Percentiles rank a stretch among this genome's conserved stretches.
phyloP scores from a whole-genome alignment of 2,888 invertebrate genomes.

The Cephus pulcher region DNA sequence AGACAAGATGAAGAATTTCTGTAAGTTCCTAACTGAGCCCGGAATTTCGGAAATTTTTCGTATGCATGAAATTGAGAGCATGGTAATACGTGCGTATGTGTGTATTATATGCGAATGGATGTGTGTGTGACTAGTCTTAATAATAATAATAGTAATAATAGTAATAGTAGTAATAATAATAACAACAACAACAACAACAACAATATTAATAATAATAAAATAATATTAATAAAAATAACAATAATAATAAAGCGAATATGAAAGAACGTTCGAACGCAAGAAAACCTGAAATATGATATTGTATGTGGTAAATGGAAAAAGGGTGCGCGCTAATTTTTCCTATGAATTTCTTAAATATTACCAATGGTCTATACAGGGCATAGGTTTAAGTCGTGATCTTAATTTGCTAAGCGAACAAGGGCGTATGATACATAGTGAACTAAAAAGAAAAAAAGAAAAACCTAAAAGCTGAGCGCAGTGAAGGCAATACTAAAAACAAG shows the following conservation, averaged over 20 bases:
- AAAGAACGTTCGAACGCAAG: not conserved
- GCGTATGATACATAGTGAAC: slow-evolving; percentile 7
- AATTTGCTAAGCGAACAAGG: slow-evolving; percentile 27
- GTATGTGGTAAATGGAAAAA: not conserved
- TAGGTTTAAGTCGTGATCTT: slow-evolving; percentile 55
- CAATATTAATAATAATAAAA: too few relatives aligned
- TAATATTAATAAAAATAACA: not conserved
- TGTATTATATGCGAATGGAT: not conserved
- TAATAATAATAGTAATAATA: not conserved
- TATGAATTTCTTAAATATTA: slow-evolving; percentile 57
- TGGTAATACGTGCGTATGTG: not conserved
- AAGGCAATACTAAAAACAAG: slow-evolving; percentile 44
- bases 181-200: not conserved
- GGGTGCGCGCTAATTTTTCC: slow-evolving; percentile 39
- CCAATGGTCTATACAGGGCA: slow-evolving; percentile 66
- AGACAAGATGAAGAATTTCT: slow-evolving; percentile 32
- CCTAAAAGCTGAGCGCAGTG: slow-evolving; percentile 41
- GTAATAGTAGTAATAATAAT: too few relatives aligned
- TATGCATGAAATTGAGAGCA: not conserved
- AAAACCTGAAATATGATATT: not conserved
- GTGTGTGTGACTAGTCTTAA: not conserved
- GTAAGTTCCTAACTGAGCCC: slow-evolving; percentile 39
- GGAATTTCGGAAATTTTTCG: slow-evolving; percentile 39
- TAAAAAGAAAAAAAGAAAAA: slow-evolving; percentile 3
- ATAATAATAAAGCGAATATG: not conserved